Evolutionary conservation across 2,888 invertebrate genomes (phyloP).

Genomic region (Xanthia togata): DNA sequence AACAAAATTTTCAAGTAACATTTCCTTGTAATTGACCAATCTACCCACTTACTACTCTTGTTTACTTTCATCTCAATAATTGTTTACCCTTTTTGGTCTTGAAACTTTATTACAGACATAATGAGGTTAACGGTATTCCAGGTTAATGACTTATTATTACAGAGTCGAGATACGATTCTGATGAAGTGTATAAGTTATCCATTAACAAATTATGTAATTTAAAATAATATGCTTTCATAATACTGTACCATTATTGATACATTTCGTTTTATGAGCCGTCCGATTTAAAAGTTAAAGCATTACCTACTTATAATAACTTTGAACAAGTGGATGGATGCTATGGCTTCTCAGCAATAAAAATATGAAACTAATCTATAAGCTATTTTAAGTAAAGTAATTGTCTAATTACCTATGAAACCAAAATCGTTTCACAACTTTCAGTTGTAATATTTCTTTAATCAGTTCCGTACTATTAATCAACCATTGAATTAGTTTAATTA

Average conservation of each 20-base stretch:
- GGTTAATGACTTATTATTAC: constrained; percentile 15
- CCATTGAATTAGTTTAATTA: constrained; percentile 63
- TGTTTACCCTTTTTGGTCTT: constrained; percentile 36
- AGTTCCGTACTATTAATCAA: constrained; percentile 51
- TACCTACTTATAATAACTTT: constrained; percentile 11
- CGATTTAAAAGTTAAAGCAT: constrained; percentile 12
- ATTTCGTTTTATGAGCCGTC: constrained; percentile 13
- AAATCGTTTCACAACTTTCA: constrained; percentile 31
- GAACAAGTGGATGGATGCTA: background rate
- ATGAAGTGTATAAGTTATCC: constrained; percentile 8
- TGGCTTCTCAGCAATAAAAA: constrained; percentile 14
- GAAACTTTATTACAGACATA: constrained; percentile 11
- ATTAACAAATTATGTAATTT: constrained; percentile 36
- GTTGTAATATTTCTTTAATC: constrained; percentile 32
- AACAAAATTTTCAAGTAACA: constrained; percentile 42
- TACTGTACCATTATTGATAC: constrained; percentile 15
- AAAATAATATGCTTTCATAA: constrained; percentile 19
- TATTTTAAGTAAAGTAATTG: constrained; percentile 4
- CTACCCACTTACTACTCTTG: too few relatives aligned
- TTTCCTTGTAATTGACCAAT: constrained; percentile 40
- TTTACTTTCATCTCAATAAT: constrained; percentile 43
- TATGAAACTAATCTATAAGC: constrained; percentile 2
- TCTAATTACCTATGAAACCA: constrained; percentile 7
- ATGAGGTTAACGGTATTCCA: constrained; percentile 36
- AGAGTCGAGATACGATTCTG: constrained; percentile 4